These are phyloP conservation scores for Apamea sordens DNA, from an alignment of 2,888 invertebrate genomes.

Conservation along the genomic window DNA sequence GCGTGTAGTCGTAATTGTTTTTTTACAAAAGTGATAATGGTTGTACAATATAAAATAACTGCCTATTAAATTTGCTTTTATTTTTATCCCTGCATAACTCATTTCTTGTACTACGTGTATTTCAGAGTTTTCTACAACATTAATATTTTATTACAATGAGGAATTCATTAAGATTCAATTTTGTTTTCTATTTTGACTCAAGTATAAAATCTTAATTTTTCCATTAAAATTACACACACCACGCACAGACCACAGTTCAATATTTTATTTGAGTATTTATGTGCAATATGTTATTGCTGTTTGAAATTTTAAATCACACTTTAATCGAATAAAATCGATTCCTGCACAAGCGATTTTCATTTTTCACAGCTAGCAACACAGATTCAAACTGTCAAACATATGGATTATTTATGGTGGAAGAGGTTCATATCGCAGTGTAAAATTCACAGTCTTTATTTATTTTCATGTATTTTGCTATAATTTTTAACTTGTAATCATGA, in stretches of 20 bases:
- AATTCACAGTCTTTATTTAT: constrained; percentile 83
- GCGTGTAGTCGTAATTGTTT: constrained; percentile 84
- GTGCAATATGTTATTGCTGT: neutral
- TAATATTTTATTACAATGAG: neutral
- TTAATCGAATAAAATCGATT: constrained; percentile 17
- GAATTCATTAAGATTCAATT: neutral
- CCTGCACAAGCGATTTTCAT: constrained; percentile 28
- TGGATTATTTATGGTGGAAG: constrained; percentile 85
- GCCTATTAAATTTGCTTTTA: constrained; percentile 70
- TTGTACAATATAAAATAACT: constrained; percentile 88
- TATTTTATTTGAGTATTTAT: neutral
- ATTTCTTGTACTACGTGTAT: neutral
- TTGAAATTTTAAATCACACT: neutral
- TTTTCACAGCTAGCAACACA: constrained; percentile 73
- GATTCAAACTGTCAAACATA: constrained; percentile 80
- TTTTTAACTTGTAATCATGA: constrained; percentile 88
- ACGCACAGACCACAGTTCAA: too few relatives aligned
- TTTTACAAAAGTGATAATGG: constrained; percentile 88
- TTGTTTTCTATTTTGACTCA: neutral
- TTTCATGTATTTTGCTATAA: constrained; percentile 82
- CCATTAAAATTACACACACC: neutral
- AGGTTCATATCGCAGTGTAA: constrained; percentile 79
- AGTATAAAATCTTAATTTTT: neutral
- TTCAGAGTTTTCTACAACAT: neutral
- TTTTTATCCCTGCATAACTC: constrained; percentile 46